Evolutionary conservation across 1,140 invertebrate species (phyloP).

Genomic region (Mizuhopecten yessoensis): DNA sequence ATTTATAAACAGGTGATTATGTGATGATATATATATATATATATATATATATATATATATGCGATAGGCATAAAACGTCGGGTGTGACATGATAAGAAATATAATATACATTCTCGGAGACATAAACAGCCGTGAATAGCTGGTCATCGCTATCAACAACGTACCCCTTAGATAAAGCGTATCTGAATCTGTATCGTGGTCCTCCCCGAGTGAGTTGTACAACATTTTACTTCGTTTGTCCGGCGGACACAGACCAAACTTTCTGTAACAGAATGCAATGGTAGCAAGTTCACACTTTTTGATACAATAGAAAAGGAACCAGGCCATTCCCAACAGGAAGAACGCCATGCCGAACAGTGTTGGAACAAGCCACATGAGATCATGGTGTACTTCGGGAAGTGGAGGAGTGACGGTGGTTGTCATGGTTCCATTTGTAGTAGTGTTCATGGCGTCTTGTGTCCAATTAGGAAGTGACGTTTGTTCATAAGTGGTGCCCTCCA

Average conservation of each 20-base stretch:
- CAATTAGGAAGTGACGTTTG: neutral
- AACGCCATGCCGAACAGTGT: neutral
- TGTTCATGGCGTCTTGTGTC: neutral
- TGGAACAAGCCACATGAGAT: neutral
- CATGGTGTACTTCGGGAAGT: neutral
- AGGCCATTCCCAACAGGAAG: neutral
- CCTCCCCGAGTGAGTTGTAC: neutral
- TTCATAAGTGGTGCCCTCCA: neutral
- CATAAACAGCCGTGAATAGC: no score
- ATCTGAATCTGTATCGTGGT: neutral
- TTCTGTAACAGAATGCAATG: constrained; percentile 17
- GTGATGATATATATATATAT: no score
- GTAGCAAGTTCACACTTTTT: neutral
- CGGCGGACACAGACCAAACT: neutral
- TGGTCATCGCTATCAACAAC: neutral
- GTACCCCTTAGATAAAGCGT: neutral
- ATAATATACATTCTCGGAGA: no score
- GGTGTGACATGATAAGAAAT: no score
- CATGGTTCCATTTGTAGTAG: neutral
- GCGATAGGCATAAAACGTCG: no score
- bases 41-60: no score
- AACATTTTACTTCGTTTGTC: constrained; percentile 17
- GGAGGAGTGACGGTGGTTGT: neutral
- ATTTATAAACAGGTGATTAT: no score
- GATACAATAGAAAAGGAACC: constrained; percentile 8